Conservation (phyloP, 2,113 vertebrate species). For the Petroica traversi region DNA sequence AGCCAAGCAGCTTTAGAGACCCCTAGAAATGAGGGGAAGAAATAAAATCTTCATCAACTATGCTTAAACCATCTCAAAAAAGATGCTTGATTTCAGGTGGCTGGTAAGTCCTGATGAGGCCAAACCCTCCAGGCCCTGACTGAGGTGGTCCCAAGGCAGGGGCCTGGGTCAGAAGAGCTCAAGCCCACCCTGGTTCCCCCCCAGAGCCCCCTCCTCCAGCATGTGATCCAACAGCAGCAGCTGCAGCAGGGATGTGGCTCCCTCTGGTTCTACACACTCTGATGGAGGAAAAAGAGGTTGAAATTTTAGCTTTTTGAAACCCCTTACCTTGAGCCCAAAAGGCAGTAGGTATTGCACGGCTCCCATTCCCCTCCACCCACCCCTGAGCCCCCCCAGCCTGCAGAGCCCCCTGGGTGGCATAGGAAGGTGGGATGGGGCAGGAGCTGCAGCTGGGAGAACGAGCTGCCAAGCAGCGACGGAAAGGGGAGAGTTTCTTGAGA, state of each 20-base stretch:
- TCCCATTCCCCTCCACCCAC: neutral
- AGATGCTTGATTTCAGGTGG: neutral
- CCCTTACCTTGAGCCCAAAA: neutral
- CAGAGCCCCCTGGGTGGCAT: neutral
- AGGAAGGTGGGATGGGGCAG: neutral
- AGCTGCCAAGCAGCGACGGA: neutral
- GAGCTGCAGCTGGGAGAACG: neutral
- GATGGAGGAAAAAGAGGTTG: neutral
- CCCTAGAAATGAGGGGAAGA: neutral
- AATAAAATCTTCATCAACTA: neutral
- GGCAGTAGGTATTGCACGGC: neutral
- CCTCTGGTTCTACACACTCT: neutral
- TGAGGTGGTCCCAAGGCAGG: neutral
- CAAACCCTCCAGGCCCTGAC: neutral
- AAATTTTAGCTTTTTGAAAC: neutral
- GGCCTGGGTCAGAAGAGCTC: neutral
- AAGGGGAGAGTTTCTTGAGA: neutral
- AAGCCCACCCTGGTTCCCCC: fast-evolving
- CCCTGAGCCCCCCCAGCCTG: neutral
- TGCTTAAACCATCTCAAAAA: neutral
- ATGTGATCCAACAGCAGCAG: neutral
- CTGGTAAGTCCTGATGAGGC: neutral
- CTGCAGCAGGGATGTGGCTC: neutral
- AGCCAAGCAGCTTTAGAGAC: neutral
- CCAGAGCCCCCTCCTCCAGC: neutral